These are phyloP conservation scores for Charaxes varanes DNA, from an alignment of 1,140 invertebrate genomes.

Conservation along the genomic window DNA sequence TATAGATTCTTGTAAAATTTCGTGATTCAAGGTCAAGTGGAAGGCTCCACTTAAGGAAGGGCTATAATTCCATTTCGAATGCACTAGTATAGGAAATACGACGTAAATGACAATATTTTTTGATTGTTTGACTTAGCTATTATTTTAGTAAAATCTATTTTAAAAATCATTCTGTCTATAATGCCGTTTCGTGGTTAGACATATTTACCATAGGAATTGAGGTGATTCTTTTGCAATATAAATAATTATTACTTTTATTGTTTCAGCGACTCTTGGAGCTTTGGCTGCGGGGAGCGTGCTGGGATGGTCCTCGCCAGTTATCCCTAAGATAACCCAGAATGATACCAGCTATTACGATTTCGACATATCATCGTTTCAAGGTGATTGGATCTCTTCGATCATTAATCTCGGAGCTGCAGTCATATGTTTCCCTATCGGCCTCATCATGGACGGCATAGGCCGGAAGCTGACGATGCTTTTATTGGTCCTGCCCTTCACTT, in stretches of 20 bases:
- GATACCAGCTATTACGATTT: conserved; percentile 74
- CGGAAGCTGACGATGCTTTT: conserved; percentile 83
- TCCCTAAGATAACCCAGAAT: conserved; percentile 66
- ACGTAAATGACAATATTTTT: too few species aligned
- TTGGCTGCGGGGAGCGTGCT: conserved; percentile 77
- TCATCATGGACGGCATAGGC: conserved; percentile 84
- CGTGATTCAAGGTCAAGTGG: too few species aligned
- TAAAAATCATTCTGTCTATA: too few species aligned
- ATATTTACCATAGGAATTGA: too few species aligned
- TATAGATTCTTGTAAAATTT: too few species aligned
- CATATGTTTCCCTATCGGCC: conserved; percentile 82
- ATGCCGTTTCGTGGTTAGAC: too few species aligned
- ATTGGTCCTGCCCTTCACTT: conserved; percentile 80
- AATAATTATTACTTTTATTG: conserved; percentile 13
- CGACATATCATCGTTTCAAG: conserved; percentile 62
- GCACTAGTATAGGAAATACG: too few species aligned
- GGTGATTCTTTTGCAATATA: too few species aligned
- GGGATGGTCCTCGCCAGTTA: conserved; percentile 86
- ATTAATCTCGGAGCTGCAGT: conserved; percentile 82
- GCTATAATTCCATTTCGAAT: too few species aligned
- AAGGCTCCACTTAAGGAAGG: too few species aligned
- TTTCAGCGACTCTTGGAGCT: conserved; percentile 74
- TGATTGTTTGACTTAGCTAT: too few species aligned
- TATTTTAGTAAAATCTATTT: too few species aligned
- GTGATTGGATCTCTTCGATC: conserved; percentile 83